Evolutionary conservation across 2,888 invertebrate species (phyloP).

Genomic region (Leptura quadrifasciata): DNA sequence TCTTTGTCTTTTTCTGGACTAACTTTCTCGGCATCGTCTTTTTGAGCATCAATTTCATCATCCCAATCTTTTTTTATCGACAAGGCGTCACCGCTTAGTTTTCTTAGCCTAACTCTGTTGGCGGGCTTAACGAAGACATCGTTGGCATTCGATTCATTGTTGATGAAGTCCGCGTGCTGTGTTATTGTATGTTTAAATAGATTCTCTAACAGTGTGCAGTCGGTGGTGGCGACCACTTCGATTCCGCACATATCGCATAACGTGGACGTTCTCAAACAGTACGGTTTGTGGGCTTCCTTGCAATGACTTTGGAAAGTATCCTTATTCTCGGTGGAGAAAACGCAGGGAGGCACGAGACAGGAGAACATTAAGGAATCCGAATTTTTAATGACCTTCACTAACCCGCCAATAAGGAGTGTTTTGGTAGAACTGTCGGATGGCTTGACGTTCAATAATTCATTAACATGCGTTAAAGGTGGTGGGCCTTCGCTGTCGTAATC

Average conservation of each 20-base stretch:
- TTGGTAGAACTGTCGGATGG: slow-evolving; percentile 40
- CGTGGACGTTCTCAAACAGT: slow-evolving; percentile 46
- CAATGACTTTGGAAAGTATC: slow-evolving; percentile 68
- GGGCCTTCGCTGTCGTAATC: slow-evolving; percentile 52
- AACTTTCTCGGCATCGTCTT: neutral
- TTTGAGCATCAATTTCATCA: slow-evolving; percentile 11
- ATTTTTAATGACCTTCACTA: slow-evolving; percentile 58
- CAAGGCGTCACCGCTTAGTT: slow-evolving; percentile 74
- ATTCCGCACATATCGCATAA: slow-evolving; percentile 59
- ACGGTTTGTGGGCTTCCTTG: slow-evolving; percentile 62
- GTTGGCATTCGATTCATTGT: slow-evolving; percentile 8
- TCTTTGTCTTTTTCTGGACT: neutral
- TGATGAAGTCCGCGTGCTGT: slow-evolving; percentile 57
- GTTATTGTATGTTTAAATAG: slow-evolving; percentile 60
- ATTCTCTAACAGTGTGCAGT: slow-evolving; percentile 55
- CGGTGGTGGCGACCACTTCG: slow-evolving; percentile 46
- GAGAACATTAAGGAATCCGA: slow-evolving; percentile 60
- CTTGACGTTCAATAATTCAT: slow-evolving; percentile 46
- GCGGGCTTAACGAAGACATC: slow-evolving; percentile 20
- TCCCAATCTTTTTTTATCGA: slow-evolving; percentile 68
- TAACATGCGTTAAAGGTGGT: slow-evolving; percentile 59
- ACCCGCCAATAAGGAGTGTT: slow-evolving; percentile 55
- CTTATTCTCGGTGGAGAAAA: slow-evolving; percentile 63
- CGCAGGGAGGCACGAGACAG: slow-evolving; percentile 67
- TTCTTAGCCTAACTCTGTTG: slow-evolving; percentile 66